These are phyloP conservation scores for Chionomys nivalis DNA, from an alignment of 2,113 vertebrate species.

Conservation along the genomic window DNA sequence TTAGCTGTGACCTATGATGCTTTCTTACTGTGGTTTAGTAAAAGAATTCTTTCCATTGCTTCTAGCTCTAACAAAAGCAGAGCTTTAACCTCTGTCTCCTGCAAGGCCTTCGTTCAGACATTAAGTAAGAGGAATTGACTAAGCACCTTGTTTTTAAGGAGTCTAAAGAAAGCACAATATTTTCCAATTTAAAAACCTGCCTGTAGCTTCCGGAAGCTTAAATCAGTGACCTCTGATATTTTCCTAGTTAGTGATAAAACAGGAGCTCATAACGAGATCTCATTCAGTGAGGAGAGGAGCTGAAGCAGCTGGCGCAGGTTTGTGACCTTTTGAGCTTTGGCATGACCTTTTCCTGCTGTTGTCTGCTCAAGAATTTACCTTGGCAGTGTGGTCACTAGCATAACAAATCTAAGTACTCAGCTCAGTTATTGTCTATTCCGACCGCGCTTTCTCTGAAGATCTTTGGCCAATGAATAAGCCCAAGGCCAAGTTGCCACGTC, in stretches of 20 bases:
- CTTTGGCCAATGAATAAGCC: background rate
- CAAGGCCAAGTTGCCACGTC: background rate
- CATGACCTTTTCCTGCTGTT: background rate
- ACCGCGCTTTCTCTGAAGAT: background rate
- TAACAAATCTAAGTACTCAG: conserved; percentile 19
- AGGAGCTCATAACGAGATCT: background rate
- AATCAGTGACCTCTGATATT: background rate
- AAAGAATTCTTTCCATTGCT: background rate
- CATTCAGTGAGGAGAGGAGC: background rate
- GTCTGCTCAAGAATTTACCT: conserved; percentile 27
- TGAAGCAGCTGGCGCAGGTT: conserved; percentile 16
- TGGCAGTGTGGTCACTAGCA: background rate
- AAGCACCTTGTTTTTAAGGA: background rate
- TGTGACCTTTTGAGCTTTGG: background rate
- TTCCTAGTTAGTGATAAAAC: background rate
- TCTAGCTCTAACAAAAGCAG: background rate
- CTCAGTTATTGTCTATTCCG: conserved; percentile 15
- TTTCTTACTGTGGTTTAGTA: background rate
- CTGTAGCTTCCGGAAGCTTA: background rate
- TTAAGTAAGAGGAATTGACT: background rate
- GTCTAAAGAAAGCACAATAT: background rate
- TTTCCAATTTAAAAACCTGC: conserved; percentile 14
- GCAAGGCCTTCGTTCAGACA: background rate
- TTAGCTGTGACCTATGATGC: background rate
- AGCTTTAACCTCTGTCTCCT: background rate